phyloP scores from a whole-genome alignment of 2,113 vertebrate genomes.

The Leuciscus idus region DNA sequence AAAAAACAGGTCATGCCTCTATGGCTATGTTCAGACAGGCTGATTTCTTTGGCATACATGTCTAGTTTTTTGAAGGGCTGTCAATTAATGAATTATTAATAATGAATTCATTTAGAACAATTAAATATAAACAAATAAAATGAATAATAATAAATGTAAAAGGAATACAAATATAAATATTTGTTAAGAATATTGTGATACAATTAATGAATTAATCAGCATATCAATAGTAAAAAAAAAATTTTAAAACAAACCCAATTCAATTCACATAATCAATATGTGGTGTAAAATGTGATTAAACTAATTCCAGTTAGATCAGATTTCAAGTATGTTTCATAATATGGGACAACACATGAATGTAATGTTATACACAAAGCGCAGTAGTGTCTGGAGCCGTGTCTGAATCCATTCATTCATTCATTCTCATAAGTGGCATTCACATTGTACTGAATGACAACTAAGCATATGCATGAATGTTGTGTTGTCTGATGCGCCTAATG shows the following conservation, averaged over 20 bases:
- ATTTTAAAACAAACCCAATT: not conserved
- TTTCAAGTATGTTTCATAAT: not conserved
- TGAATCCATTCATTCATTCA: slow-evolving; percentile 7
- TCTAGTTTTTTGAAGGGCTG: not conserved
- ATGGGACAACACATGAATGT: not conserved
- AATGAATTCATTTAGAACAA: not conserved
- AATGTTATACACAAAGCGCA: not conserved
- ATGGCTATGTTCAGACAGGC: not conserved
- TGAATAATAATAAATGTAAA: not conserved
- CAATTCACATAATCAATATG: not conserved
- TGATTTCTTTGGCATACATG: not conserved
- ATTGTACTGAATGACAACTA: not conserved
- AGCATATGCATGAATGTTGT: slow-evolving; percentile 2
- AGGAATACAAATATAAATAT: not conserved
- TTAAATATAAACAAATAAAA: not conserved
- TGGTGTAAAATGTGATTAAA: not conserved
- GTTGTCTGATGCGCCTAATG: not conserved
- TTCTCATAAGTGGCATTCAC: not conserved
- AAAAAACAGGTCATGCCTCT: slow-evolving; percentile 30
- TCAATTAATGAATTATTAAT: not conserved
- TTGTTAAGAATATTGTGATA: not conserved
- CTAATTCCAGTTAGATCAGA: not conserved
- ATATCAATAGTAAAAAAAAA: not conserved
- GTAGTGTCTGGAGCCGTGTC: not conserved
- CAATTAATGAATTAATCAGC: not conserved